These are phyloP conservation scores for Prionace glauca DNA, from an alignment of 2,797 vertebrate species.

Conservation along the genomic window DNA sequence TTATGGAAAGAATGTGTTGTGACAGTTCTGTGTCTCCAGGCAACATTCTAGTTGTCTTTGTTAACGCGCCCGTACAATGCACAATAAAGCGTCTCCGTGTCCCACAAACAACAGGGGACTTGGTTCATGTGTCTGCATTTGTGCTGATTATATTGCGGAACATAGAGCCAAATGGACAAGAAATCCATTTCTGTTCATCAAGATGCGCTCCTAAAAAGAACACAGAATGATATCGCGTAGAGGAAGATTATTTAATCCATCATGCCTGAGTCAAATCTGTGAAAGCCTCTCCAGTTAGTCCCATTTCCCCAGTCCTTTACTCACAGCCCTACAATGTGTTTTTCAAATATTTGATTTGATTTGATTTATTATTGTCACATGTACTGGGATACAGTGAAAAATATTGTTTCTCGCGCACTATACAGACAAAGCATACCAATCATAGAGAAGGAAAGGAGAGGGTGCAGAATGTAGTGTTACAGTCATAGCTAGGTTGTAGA, in stretches of 20 bases:
- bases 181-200: background rate
- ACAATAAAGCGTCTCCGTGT: background rate
- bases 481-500: no score
- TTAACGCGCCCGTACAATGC: background rate
- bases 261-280: background rate
- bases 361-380: no score
- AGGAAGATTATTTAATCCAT: background rate
- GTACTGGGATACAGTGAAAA: no score
- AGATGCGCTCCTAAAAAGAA: background rate
- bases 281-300: background rate
- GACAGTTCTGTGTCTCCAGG: constrained; percentile 28
- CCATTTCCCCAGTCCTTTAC: background rate
- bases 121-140: background rate
- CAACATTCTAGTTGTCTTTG: background rate
- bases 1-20: background rate
- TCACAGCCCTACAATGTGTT: background rate
- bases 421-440: no score
- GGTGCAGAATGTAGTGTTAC: no score
- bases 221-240: background rate
- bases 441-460: no score
- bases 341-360: background rate
- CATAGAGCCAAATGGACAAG: background rate
- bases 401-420: no score
- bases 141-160: background rate
- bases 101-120: background rate